phyloP scores from a whole-genome alignment of 2,113 vertebrate genomes.

The Nipponia nippon region DNA sequence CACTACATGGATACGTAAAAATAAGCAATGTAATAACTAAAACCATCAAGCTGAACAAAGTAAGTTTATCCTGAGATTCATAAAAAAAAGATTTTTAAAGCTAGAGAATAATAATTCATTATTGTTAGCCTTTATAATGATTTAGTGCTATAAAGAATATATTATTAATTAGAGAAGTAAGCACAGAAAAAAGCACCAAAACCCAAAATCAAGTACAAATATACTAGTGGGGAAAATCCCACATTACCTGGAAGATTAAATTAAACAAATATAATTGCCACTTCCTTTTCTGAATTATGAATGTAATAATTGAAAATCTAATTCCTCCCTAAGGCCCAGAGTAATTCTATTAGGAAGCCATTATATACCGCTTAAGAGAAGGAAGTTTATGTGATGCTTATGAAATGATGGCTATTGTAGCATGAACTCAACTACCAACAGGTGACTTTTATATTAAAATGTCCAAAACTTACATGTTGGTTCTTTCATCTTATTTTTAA shows the following conservation, averaged over 20 bases:
- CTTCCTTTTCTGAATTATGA: conserved; percentile 16
- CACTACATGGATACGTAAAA: not conserved
- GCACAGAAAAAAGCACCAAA: not conserved
- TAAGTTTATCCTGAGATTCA: not conserved
- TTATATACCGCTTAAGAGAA: not conserved
- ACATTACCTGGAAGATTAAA: conserved; percentile 8
- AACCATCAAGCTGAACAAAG: not conserved
- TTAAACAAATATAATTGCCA: not conserved
- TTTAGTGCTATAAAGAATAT: not conserved
- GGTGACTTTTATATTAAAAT: not conserved
- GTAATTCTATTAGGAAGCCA: not conserved
- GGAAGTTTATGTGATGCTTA: not conserved
- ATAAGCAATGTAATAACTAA: not conserved
- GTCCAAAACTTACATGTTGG: not conserved
- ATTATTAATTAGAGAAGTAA: not conserved
- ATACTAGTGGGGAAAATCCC: not conserved
- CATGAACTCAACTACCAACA: not conserved
- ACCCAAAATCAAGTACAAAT: not conserved
- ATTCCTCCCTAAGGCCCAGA: not conserved
- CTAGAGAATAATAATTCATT: not conserved
- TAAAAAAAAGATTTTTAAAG: not conserved
- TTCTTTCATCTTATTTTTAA: not conserved
- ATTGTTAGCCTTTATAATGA: not conserved
- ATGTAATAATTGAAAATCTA: not conserved
- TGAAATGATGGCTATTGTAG: not conserved